Conservation (phyloP, 2,797 vertebrate species). For the Psittacula derbiana region DNA sequence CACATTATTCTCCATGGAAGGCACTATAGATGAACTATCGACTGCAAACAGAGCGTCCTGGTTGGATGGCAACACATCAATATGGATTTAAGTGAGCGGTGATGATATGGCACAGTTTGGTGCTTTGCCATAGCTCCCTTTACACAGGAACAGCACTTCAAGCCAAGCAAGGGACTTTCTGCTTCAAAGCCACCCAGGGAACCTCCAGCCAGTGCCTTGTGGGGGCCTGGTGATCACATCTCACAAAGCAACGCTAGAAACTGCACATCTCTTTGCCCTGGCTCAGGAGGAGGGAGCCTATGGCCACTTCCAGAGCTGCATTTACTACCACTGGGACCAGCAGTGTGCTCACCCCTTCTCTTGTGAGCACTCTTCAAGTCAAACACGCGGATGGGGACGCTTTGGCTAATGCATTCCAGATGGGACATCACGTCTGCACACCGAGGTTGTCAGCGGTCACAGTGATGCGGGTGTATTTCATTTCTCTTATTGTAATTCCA, state of each 20-base stretch:
- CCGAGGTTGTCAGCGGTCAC: not conserved
- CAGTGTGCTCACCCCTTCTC: not conserved
- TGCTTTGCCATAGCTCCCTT: not conserved
- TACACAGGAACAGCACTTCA: not conserved
- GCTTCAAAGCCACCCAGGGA: not conserved
- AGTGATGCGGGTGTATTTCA: not conserved
- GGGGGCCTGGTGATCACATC: not conserved
- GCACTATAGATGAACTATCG: not conserved
- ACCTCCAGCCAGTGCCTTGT: not conserved
- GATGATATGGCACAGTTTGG: not conserved
- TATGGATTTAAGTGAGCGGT: not conserved
- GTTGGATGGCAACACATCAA: constrained; percentile 10
- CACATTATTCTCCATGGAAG: not conserved
- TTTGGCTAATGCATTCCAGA: constrained; percentile 16
- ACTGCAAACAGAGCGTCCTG: constrained; percentile 24
- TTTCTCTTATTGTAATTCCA: not conserved
- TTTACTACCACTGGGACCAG: not conserved
- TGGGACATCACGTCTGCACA: not conserved
- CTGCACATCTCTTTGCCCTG: rapidly evolving
- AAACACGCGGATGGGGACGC: not conserved
- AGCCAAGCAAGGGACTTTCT: not conserved
- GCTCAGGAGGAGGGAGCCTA: not conserved
- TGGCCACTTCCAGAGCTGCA: rapidly evolving
- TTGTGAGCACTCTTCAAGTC: not conserved
- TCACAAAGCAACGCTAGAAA: not conserved